A percentile compares a stretch with the other conserved stretches of the same genome.
phyloP scores from a whole-genome alignment of 2,113 vertebrate genomes.

The Ictalurus punctatus region DNA sequence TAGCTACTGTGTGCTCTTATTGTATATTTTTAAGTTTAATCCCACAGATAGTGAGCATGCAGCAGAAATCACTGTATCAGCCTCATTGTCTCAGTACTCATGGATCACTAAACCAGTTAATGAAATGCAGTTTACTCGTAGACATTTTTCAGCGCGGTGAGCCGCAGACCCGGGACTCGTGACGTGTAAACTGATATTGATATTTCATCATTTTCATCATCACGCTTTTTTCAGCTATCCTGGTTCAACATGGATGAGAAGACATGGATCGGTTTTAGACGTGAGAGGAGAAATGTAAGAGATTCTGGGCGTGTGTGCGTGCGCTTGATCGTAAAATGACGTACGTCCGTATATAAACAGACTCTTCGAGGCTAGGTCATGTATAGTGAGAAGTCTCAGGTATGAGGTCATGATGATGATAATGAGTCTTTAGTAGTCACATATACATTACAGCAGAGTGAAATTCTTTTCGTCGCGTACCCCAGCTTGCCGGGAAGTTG shows the following conservation, averaged over 20 bases:
- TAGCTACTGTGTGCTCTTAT: not conserved
- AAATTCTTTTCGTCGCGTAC: too few relatives aligned
- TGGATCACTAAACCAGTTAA: conserved; percentile 8
- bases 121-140: not conserved
- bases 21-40: not conserved
- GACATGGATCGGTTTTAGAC: not conserved
- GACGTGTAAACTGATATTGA: not conserved
- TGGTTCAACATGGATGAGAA: not conserved
- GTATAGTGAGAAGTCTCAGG: not conserved
- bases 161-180: not conserved
- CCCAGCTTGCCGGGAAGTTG: too few relatives aligned
- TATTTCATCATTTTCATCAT: not conserved
- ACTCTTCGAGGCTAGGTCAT: not conserved
- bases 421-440: too few relatives aligned
- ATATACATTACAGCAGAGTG: not conserved
- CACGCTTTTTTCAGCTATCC: not conserved
- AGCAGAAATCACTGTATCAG: not conserved
- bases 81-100: not conserved
- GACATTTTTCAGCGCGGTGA: not conserved
- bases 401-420: not conserved
- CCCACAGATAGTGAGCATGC: not conserved
- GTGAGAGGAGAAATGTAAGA: not conserved
- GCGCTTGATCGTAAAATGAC: not conserved
- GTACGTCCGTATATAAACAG: not conserved
- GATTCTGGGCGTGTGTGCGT: not conserved